Conservation (phyloP, 2,888 invertebrate species). For the Podotricha telesiphe region DNA sequence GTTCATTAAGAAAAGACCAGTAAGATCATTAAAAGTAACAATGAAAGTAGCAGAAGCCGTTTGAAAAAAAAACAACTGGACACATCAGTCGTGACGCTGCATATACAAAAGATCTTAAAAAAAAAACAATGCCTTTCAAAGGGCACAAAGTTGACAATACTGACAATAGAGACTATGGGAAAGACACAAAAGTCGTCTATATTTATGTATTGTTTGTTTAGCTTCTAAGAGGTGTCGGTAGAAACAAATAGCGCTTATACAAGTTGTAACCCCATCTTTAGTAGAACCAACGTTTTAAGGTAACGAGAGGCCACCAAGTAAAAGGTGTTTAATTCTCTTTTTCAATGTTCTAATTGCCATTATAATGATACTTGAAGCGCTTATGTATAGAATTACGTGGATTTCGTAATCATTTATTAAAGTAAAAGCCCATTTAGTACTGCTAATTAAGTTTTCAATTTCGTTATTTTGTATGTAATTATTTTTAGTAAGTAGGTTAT, state of each 20-base stretch:
- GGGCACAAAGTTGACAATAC: constrained; percentile 74
- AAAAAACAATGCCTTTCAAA: constrained; percentile 62
- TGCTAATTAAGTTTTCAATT: background rate
- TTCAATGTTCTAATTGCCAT: constrained; percentile 79
- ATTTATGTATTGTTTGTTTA: constrained; percentile 81
- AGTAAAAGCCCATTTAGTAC: background rate
- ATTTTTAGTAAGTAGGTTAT: too few species aligned
- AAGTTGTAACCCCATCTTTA: constrained; percentile 64
- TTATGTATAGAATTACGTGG: constrained; percentile 42
- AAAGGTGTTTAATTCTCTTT: constrained; percentile 55
- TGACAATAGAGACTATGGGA: constrained; percentile 72
- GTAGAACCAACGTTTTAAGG: constrained; percentile 50
- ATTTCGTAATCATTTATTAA: constrained; percentile 11
- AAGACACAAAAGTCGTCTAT: constrained; percentile 71
- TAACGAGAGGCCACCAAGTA: constrained; percentile 44
- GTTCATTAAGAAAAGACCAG: constrained; percentile 42
- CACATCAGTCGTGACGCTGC: constrained; percentile 60
- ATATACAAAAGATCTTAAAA: constrained; percentile 54
- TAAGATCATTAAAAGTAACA: constrained; percentile 40
- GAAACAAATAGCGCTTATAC: constrained; percentile 75
- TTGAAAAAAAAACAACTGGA: constrained; percentile 55
- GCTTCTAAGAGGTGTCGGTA: constrained; percentile 73
- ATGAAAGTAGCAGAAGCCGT: constrained; percentile 43
- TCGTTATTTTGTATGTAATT: background rate
- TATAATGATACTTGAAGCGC: constrained; percentile 79